Evolutionary conservation across 2,113 vertebrate species (phyloP).

Genomic region (Tautogolabrus adspersus): DNA sequence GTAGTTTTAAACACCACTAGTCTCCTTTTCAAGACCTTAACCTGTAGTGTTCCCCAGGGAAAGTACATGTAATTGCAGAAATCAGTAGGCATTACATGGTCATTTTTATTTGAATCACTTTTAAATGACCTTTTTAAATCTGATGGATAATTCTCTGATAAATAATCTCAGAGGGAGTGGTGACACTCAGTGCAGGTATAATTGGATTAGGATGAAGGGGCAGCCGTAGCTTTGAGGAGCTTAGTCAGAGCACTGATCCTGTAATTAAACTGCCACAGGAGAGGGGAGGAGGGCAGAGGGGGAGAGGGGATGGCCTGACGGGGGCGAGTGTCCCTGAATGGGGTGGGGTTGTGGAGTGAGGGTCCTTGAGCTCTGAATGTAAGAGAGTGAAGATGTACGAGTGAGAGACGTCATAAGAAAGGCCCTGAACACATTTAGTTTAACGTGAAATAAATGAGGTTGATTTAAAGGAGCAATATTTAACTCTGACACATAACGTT

Average conservation of each 20-base stretch:
- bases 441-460: neutral
- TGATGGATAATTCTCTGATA: conserved; percentile 87
- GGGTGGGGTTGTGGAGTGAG: conserved; percentile 67
- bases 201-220: conserved; percentile 96
- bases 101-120: conserved; percentile 44
- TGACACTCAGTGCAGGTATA: conserved; percentile 93
- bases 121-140: conserved; percentile 57
- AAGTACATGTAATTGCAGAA: conserved; percentile 29
- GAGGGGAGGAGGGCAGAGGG: conserved; percentile 42
- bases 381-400: conserved; percentile 71
- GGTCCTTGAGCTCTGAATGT: conserved; percentile 76
- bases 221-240: conserved; percentile 94
- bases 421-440: conserved; percentile 2
- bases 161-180: conserved; percentile 87
- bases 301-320: conserved; percentile 81
- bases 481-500: too few species aligned
- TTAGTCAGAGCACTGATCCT: conserved; percentile 95
- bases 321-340: conserved; percentile 74
- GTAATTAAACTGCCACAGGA: conserved; percentile 93
- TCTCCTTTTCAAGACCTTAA: conserved; percentile 8
- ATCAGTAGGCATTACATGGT: conserved; percentile 46
- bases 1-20: neutral
- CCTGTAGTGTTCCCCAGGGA: neutral
- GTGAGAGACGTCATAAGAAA: conserved; percentile 50
- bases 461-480: too few species aligned